Evolutionary conservation across 2,797 vertebrate genomes (phyloP).

Genomic region (Enteromius thamalakanensis): DNA sequence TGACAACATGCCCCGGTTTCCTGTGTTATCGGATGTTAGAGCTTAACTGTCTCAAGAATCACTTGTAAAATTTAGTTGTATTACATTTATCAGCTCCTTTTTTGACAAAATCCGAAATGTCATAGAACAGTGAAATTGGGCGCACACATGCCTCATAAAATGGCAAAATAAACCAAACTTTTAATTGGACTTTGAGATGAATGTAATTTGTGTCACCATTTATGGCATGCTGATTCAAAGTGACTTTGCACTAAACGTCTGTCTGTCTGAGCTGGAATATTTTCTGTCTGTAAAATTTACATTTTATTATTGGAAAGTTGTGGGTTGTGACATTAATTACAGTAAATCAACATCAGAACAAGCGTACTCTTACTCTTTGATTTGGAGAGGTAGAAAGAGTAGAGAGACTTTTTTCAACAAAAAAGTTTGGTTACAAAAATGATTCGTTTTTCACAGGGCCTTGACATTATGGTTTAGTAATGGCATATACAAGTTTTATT

Average conservation of each 20-base stretch:
- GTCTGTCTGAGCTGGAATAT: neutral
- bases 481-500: neutral
- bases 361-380: neutral
- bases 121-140: neutral
- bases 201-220: neutral
- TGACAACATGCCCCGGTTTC: neutral
- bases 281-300: neutral
- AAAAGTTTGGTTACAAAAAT: neutral
- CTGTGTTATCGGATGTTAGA: neutral
- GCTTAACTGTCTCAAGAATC: neutral
- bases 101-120: too few species aligned
- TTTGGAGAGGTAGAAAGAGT: neutral
- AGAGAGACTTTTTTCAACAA: neutral
- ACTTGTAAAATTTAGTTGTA: neutral
- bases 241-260: neutral
- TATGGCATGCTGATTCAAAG: conserved; percentile 5
- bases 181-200: conserved; percentile 1
- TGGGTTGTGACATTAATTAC: neutral
- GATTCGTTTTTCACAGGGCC: neutral
- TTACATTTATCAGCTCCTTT: neutral
- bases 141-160: neutral
- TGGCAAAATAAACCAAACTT: neutral
- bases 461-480: neutral
- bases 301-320: too few species aligned
- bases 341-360: neutral